Evolutionary conservation across 2,113 vertebrate genomes (phyloP), one percentile per base, ranked within the genome.

Genomic region (Hemiscyllium ocellatum): DNA sequence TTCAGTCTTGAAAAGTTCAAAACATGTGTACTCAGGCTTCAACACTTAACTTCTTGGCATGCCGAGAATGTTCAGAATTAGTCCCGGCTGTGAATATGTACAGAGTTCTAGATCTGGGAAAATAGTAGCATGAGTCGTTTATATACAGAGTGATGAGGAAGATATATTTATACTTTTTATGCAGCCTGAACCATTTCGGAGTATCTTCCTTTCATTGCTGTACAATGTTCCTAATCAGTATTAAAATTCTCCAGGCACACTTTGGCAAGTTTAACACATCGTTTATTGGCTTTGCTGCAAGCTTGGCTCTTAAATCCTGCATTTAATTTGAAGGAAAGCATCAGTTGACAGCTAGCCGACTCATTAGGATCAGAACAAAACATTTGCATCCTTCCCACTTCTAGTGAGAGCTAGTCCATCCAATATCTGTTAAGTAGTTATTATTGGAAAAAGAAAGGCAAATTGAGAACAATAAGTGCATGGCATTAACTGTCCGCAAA

Each of bases 51-150:
- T 91, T 56, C 87, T 56, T 91, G 87, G 87, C 87, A 65, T 91
- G 87, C 56, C 20, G 56, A 91, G 87, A 91, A 91, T 65, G 87
- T 91, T 19, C 87, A 65, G 56, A 65, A 61, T 91, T 91, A n/a
- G 56, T 15, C 52, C 87, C n/a, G 15, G 29, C 24, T 19, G 56
- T 33, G 29, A 42, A 37, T 83, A 19, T 83, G 37, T 37, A 83
- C 42, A 19, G 37, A 83, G 80, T 42, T 20, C 17, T 83, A 42
- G 1, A 42, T 83, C 80, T 47, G 80, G 17, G 80, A 83, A 61
- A 91, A 19, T 61, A 91, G 42, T 24, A 85, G 6, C 42, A n/a
- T 37, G 80, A 19, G 80, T 7, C 42, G 3, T 10, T 22, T 85
- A 56, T 52, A 50, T 12, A 52, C 56, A 61, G 47, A 2, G 47